These are phyloP conservation scores for Synanthedon formicaeformis DNA, from an alignment of 2,888 invertebrate genomes.

Conservation along the genomic window DNA sequence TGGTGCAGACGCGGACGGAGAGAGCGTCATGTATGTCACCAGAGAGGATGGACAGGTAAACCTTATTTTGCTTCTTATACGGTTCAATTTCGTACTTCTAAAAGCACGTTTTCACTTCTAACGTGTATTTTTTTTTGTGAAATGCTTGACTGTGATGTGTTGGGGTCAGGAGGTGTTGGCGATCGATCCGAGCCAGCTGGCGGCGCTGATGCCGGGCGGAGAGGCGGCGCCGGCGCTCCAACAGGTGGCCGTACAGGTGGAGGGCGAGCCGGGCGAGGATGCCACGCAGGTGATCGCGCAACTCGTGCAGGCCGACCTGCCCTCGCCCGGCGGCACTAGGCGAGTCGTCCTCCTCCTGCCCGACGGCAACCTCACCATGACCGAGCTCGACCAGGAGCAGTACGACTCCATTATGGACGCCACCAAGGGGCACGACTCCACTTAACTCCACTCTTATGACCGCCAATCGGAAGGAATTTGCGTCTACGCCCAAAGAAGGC, in stretches of 20 bases:
- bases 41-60: conserved; percentile 59
- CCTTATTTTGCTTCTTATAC: background rate
- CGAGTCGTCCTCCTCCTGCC: conserved; percentile 86
- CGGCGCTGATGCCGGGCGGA: conserved; percentile 72
- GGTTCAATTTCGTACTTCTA: background rate
- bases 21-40: conserved; percentile 71
- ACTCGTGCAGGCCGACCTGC: conserved; percentile 85
- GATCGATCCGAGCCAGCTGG: conserved; percentile 64
- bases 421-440: conserved; percentile 64
- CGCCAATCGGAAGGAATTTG: too few relatives aligned
- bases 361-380: conserved; percentile 88
- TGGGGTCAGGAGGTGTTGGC: conserved; percentile 59
- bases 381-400: conserved; percentile 88
- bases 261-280: conserved; percentile 70
- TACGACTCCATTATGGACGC: conserved; percentile 76
- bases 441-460: too few relatives aligned
- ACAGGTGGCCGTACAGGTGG: conserved; percentile 66
- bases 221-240: conserved; percentile 58
- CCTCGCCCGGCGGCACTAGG: conserved; percentile 86
- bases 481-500: too few relatives aligned
- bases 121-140: too few relatives aligned
- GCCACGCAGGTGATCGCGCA: conserved; percentile 87
- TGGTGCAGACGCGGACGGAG: conserved; percentile 79
- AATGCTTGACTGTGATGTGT: background rate
- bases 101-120: too few relatives aligned